phyloP scores from a whole-genome alignment of 2,797 vertebrate genomes.

The Syngnathus rostellatus region DNA sequence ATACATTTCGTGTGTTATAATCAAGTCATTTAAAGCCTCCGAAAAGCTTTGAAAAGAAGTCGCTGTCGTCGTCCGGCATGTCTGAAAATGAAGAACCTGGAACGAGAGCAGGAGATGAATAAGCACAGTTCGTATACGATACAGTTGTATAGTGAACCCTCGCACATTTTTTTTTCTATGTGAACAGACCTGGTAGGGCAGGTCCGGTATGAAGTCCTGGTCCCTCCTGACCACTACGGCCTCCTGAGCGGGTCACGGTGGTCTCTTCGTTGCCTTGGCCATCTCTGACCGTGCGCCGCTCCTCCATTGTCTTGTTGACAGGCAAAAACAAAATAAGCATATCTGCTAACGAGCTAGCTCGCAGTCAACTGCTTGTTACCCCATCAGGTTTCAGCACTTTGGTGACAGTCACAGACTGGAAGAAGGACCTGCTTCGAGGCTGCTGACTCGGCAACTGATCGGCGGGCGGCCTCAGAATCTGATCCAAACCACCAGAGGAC shows the following conservation, averaged over 20 bases:
- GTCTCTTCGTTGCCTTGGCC: slow-evolving; percentile 76
- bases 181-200: slow-evolving; percentile 36
- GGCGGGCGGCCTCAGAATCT: slow-evolving; percentile 67
- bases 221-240: slow-evolving; percentile 32
- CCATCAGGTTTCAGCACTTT: slow-evolving; percentile 84
- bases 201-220: slow-evolving; percentile 30
- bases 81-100: slow-evolving; percentile 55
- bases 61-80: slow-evolving; percentile 52
- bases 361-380: slow-evolving; percentile 34
- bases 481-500: slow-evolving; percentile 76
- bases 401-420: slow-evolving; percentile 74
- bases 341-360: background rate
- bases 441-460: slow-evolving; percentile 29
- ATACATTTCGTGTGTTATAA: background rate
- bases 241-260: slow-evolving; percentile 69
- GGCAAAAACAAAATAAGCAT: background rate
- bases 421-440: slow-evolving; percentile 73
- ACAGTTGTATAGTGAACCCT: background rate
- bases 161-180: too few relatives aligned
- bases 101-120: slow-evolving; percentile 11
- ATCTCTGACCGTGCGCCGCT: slow-evolving; percentile 78
- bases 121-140: background rate
- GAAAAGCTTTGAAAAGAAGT: slow-evolving; percentile 71
- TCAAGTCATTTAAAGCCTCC: slow-evolving; percentile 56
- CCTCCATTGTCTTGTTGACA: slow-evolving; percentile 73